Percentiles rank a stretch among this genome's conserved stretches.
Evolutionary conservation across 2,888 invertebrate species (phyloP).

Genomic region (Aphodius sticticus): DNA sequence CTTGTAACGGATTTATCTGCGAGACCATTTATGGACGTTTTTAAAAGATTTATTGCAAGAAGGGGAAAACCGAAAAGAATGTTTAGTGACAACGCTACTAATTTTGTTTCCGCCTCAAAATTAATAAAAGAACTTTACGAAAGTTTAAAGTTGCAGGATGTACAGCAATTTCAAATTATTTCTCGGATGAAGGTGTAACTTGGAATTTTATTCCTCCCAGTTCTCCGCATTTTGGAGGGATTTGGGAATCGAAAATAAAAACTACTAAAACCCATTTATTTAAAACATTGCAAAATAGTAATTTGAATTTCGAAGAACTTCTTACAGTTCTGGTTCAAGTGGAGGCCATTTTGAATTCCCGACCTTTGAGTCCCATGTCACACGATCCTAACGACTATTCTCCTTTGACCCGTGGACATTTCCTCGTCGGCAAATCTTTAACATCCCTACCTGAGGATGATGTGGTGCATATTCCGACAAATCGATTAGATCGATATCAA

Average conservation of each 20-base stretch:
- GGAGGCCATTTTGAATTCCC: slow-evolving; percentile 5
- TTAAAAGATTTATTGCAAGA: slow-evolving; percentile 14
- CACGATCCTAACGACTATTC: slow-evolving; percentile 11
- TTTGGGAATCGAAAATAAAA: slow-evolving; percentile 7
- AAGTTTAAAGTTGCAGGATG: neutral
- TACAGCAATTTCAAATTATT: slow-evolving; percentile 9
- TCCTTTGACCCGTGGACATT: slow-evolving; percentile 10
- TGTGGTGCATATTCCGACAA: neutral
- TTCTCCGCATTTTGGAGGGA: slow-evolving; percentile 9
- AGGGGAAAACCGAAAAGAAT: slow-evolving; percentile 16
- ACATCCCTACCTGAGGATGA: neutral
- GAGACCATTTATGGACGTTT: neutral
- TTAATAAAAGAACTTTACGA: neutral
- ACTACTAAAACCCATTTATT: neutral
- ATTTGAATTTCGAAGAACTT: neutral
- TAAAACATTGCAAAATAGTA: neutral
- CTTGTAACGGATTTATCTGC: slow-evolving; percentile 8
- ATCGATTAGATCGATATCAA: slow-evolving; percentile 13
- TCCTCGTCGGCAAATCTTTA: slow-evolving; percentile 7
- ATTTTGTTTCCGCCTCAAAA: slow-evolving; percentile 11
- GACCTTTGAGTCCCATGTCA: slow-evolving; percentile 6
- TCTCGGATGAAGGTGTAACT: neutral
- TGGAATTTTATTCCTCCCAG: slow-evolving; percentile 7
- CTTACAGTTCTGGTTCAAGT: slow-evolving; percentile 5
- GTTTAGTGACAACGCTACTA: slow-evolving; percentile 17